Base-by-base conservation (phyloP, 2,113 vertebrate species). In the Parus major region DNA sequence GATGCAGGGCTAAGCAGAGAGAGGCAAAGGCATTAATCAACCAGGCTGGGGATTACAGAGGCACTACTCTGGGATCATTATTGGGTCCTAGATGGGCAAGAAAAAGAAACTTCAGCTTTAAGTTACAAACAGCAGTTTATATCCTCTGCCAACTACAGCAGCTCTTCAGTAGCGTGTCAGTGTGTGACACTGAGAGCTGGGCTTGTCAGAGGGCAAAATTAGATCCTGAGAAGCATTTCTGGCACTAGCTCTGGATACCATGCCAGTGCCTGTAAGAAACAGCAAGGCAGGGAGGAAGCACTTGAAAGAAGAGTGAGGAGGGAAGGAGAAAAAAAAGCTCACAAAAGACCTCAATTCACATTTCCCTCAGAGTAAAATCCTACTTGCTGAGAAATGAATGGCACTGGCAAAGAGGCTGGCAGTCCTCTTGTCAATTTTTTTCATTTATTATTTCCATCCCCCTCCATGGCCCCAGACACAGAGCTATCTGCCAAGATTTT, bases 201-300 rank as follows among this genome's bases (percentile, higher is more conserved):
- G 50, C 85, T 76, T 77, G 82, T 82, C 92, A 93, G 59, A 70
- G 47, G 68, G 81, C 93, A 96, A 88, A 96, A 95, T 95, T 96
- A 95, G 96, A 53, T 92, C 85, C 75, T 29, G 59, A 69, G 75
- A 49, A 79, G 36, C 71, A 92, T 93, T 95, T 77, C 92, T 95
- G 92, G 93, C 92, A 97, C 29, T 3, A 18, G 29, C 47, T 57
- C 90, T 39, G 2, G 1, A 49, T 50, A 61, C 42, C 81, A 39
- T 9, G 29, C 11, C 78, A 87, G 39, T 0, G 3, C 9, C 87
- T 55, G 4, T 1, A 49, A 61, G 70, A 24, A 60, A 36, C 19
- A 79, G 52, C 60, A 75, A 47, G 57, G 78, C 56, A 61, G 21
- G 31, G n/a, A 87, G 33, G 25, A 68, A 81, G 68, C 33, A 47